A percentile compares a stretch with the other conserved stretches of the same genome.
Evolutionary conservation across 2,113 vertebrate genomes (phyloP).

Genomic region (Trachemys scripta): DNA sequence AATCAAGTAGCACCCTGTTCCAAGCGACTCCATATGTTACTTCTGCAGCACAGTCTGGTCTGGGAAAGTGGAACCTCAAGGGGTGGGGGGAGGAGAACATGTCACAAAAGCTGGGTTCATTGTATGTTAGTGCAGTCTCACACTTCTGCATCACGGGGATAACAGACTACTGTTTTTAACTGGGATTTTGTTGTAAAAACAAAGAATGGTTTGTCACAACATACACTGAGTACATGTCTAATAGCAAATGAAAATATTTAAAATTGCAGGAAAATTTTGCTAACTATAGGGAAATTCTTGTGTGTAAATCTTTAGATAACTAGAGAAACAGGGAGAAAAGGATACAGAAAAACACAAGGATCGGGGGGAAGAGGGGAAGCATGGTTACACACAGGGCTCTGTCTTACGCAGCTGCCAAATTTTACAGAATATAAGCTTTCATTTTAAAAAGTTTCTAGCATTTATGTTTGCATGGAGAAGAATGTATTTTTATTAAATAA

Average conservation of each 20-base stretch:
- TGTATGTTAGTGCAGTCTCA: slow-evolving; percentile 27
- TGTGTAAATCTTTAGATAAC: neutral
- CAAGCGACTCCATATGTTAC: slow-evolving; percentile 68
- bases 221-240: neutral
- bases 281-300: neutral
- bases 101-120: slow-evolving; percentile 27
- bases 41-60: slow-evolving; percentile 65
- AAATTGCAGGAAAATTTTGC: neutral
- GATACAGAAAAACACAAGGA: neutral
- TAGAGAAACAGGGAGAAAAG: neutral
- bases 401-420: neutral
- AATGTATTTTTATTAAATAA: neutral
- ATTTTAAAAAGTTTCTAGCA: neutral
- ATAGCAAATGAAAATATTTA: neutral
- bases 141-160: slow-evolving; percentile 34
- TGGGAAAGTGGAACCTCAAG: slow-evolving; percentile 56
- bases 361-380: fast-evolving
- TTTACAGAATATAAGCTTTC: neutral
- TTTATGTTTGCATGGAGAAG: neutral
- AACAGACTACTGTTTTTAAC: slow-evolving; percentile 29
- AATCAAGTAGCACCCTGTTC: slow-evolving; percentile 56
- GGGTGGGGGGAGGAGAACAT: neutral
- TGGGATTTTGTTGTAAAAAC: slow-evolving; percentile 64
- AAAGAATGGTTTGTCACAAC: slow-evolving; percentile 55
- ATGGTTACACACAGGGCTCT: neutral